Percentiles rank a stretch among this genome's conserved stretches.
Conservation (phyloP, 2,113 vertebrate genomes). For the Tringa solitaria region DNA sequence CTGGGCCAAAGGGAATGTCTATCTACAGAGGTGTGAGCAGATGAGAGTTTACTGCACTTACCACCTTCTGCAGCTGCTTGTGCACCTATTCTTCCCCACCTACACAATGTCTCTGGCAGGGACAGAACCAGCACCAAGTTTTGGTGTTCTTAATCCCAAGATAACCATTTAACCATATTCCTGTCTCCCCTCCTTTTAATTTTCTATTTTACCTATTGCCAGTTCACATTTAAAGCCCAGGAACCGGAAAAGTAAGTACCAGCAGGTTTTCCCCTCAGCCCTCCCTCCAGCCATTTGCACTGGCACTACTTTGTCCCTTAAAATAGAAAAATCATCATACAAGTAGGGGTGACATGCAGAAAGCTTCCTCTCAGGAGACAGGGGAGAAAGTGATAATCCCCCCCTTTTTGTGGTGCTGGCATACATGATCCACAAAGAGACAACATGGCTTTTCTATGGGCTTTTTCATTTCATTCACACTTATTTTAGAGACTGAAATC, state of each 20-base stretch:
- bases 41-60: not conserved
- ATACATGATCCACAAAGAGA: not conserved
- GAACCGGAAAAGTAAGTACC: not conserved
- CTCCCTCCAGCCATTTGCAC: not conserved
- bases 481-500: not conserved
- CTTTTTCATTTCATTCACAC: not conserved
- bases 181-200: not conserved
- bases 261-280: not conserved
- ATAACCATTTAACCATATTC: not conserved
- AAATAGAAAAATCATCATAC: not conserved
- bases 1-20: not conserved
- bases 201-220: not conserved
- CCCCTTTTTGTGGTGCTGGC: not conserved
- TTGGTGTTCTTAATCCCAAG: not conserved
- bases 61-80: not conserved
- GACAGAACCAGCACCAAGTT: not conserved
- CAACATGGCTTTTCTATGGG: not conserved
- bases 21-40: rapidly evolving
- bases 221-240: not conserved
- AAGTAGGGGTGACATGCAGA: not conserved
- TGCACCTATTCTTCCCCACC: not conserved
- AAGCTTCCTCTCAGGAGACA: not conserved
- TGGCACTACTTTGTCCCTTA: not conserved
- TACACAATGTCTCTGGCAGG: not conserved
- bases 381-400: not conserved